phyloP scores from a whole-genome alignment of 2,888 invertebrate species.

The Morpho achilles region DNA sequence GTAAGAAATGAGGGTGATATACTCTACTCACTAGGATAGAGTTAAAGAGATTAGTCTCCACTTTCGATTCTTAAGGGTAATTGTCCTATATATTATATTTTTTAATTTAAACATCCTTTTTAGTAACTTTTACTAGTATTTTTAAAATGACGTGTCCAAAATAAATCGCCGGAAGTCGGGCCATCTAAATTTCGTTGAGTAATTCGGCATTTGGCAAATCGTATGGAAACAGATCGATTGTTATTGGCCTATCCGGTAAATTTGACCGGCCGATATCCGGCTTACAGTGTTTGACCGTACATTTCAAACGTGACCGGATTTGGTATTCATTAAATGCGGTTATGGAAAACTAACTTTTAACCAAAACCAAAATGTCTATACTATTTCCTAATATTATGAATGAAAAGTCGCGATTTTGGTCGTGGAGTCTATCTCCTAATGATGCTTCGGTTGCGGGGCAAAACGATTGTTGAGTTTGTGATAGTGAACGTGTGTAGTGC shows the following conservation, averaged over 20 bases:
- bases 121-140: background rate
- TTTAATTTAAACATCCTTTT: too few species aligned
- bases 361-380: background rate
- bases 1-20: too few species aligned
- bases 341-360: background rate
- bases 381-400: background rate
- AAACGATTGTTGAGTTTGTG: too few species aligned
- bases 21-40: too few species aligned
- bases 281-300: slow-evolving; percentile 23
- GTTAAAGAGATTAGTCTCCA: too few species aligned
- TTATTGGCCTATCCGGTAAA: slow-evolving; percentile 30
- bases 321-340: slow-evolving; percentile 10
- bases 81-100: too few species aligned
- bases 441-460: too few species aligned
- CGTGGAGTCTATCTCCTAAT: too few species aligned
- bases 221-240: slow-evolving; percentile 31
- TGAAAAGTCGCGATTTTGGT: too few species aligned
- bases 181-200: slow-evolving; percentile 11
- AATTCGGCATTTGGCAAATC: slow-evolving; percentile 21
- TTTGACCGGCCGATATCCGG: slow-evolving; percentile 21
- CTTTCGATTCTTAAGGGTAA: too few species aligned
- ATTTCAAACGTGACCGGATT: slow-evolving; percentile 20
- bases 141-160: slow-evolving; percentile 27
- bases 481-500: too few species aligned
- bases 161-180: slow-evolving; percentile 26